A percentile compares a stretch with the other conserved stretches of the same genome.
Evolutionary conservation across 2,113 vertebrate genomes (phyloP).

Genomic region (Cochlearius cochlearius): DNA sequence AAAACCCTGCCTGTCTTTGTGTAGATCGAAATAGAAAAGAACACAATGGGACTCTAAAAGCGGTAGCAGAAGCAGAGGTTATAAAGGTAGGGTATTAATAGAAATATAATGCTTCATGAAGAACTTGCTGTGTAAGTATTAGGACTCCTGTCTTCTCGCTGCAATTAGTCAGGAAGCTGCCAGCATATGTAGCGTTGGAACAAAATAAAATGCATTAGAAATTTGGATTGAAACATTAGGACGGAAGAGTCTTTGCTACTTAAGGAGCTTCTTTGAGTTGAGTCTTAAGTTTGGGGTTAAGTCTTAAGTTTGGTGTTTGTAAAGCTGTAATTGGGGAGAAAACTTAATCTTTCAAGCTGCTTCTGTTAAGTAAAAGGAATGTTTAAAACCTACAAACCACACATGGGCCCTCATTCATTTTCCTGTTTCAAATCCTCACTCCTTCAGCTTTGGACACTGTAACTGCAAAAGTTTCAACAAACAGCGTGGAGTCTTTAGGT

Average conservation of each 20-base stretch:
- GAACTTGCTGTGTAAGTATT: background rate
- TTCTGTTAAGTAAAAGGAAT: background rate
- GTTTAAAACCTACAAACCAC: background rate
- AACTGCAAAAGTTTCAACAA: background rate
- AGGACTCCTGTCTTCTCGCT: background rate
- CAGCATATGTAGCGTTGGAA: background rate
- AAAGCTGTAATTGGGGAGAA: background rate
- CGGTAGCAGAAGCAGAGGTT: background rate
- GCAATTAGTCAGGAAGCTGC: background rate
- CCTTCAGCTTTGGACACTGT: background rate
- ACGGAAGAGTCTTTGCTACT: background rate
- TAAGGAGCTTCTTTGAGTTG: background rate
- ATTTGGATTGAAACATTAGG: background rate
- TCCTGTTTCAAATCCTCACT: background rate
- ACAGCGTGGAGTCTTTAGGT: background rate
- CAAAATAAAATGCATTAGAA: background rate
- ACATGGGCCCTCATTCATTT: rapidly evolving
- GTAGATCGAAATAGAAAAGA: background rate
- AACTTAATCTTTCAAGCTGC: background rate
- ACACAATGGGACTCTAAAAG: background rate
- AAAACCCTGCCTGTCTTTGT: background rate
- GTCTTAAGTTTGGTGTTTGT: background rate
- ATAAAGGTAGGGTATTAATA: background rate
- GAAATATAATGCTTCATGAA: background rate
- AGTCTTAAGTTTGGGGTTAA: background rate